phyloP scores from a whole-genome alignment of 2,797 vertebrate genomes.

The Halcyon chelicuti region DNA sequence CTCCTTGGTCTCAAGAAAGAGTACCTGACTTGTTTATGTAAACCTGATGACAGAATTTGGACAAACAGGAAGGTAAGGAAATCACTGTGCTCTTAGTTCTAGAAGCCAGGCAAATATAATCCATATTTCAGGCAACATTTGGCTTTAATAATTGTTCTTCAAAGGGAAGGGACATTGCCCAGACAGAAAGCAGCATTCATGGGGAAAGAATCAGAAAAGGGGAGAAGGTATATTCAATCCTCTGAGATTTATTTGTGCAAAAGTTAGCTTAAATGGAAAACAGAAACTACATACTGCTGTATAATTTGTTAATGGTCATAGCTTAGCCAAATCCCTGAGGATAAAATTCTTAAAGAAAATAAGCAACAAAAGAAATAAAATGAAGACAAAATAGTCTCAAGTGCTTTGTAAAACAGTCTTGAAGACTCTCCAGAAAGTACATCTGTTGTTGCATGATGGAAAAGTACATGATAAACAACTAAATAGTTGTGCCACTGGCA shows the following conservation, averaged over 20 bases:
- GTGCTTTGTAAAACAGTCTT: not conserved
- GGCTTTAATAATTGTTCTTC: constrained; percentile 29
- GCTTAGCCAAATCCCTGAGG: not conserved
- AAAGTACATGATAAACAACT: constrained; percentile 19
- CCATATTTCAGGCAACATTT: constrained; percentile 36
- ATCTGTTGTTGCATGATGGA: constrained; percentile 23
- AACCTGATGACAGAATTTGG: constrained; percentile 31
- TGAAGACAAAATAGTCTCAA: constrained; percentile 19
- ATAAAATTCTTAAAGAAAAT: constrained; percentile 36
- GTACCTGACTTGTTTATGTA: constrained; percentile 18
- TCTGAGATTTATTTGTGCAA: constrained; percentile 48
- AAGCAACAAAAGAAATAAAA: constrained; percentile 45
- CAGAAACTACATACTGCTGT: constrained; percentile 28
- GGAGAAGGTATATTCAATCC: constrained; percentile 7
- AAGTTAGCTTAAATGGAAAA: constrained; percentile 62
- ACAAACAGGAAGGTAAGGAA: constrained; percentile 46
- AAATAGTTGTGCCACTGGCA: not conserved
- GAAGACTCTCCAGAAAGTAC: constrained; percentile 24
- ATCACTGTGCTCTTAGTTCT: not conserved
- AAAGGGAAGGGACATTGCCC: not conserved
- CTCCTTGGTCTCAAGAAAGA: not conserved
- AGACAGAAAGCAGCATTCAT: not conserved
- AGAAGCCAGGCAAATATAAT: constrained; percentile 17
- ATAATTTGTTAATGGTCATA: constrained; percentile 10
- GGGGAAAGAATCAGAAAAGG: not conserved